These are phyloP conservation scores for Natator depressus DNA, from an alignment of 2,113 vertebrate species.

Conservation along the genomic window DNA sequence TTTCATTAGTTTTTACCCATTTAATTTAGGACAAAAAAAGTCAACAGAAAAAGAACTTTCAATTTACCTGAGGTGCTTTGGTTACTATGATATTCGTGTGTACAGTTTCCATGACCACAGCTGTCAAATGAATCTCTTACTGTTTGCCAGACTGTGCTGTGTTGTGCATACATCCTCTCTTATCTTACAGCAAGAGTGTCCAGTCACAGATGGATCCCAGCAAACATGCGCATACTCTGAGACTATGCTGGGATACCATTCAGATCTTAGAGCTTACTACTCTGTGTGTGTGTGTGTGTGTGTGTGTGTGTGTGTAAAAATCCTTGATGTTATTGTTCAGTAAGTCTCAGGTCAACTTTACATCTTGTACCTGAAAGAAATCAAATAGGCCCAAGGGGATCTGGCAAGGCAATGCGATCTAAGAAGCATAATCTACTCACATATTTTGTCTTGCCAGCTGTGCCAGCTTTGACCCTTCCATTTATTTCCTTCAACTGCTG, in stretches of 20 bases:
- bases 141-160: neutral
- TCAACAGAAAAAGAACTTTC: neutral
- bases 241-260: neutral
- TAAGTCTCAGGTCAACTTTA: neutral
- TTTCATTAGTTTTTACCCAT: neutral
- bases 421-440: neutral
- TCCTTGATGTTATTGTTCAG: neutral
- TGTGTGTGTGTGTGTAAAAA: neutral
- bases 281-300: neutral
- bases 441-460: fast-evolving
- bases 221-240: neutral
- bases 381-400: neutral
- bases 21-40: neutral
- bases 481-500: fast-evolving
- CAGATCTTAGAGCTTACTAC: neutral
- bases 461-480: neutral
- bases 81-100: neutral
- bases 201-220: neutral
- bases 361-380: neutral
- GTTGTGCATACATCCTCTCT: neutral
- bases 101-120: neutral
- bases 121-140: neutral
- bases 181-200: neutral
- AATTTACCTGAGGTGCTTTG: neutral
- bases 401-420: neutral